Evolutionary conservation across 2,888 invertebrate genomes (phyloP), one percentile per base, ranked within the genome.

Genomic region (Hedya salicella): DNA sequence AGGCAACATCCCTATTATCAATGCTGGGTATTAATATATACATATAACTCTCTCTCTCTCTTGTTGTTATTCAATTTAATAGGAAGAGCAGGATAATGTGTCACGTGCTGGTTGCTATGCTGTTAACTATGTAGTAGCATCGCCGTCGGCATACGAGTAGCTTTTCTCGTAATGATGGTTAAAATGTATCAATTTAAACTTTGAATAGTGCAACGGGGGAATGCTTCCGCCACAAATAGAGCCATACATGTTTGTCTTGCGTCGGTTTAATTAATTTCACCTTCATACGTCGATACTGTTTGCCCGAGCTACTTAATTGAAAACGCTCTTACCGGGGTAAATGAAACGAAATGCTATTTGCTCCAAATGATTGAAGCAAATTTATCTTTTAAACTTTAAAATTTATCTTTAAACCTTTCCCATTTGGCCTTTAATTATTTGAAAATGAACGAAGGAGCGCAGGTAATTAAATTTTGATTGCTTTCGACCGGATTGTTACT

Each of bases 241-340:
- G 84, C 80, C 85, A 86, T 85, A 86, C 86, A 89, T 91, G 89
- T 92, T 91, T 92, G 91, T 90, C 90, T 92, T 91, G 87, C 85
- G 82, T 85, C 80, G 83, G 87, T 88, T 91, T 91, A 91, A 91
- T 91, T 91, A 91, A 92, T 92, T 89, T 90, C 89, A 92, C 90
- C 91, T 91, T 90, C 91, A 91, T 91, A 92, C 89, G 86, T 88
- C 89, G 89, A 91, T 91, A 92, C 89, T 89, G 90, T 89, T 90
- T 89, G 89, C 85, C 85, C 87, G 87, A 86, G 85, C 79, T 87
- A 86, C 89, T 88, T 92, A 91, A 92, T 92, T 91, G 91, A 88
- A 92, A 92, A 89, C 89, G 87, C 89, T 90, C 89, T 89, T 88
- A 86, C 85, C 82, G 86, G 81, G 84, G 88, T 88, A 90, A 91